These are phyloP conservation scores for Malthinus seriepunctatus DNA, from an alignment of 2,888 invertebrate genomes.

Conservation along the genomic window DNA sequence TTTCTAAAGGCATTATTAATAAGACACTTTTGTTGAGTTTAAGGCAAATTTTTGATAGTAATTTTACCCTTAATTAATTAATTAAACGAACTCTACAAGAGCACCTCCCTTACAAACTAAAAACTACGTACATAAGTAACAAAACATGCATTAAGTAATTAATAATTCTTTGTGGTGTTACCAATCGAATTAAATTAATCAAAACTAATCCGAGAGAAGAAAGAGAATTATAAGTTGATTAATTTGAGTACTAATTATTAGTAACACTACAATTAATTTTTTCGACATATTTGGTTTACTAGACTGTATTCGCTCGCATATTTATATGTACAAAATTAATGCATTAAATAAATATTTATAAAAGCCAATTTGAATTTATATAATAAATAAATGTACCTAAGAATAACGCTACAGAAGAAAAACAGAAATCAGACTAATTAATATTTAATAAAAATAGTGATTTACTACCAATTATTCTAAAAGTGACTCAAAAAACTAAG, in stretches of 20 bases:
- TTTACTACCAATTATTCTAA: constrained; percentile 8
- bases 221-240: not conserved
- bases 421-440: constrained; percentile 13
- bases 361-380: not conserved
- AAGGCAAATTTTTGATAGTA: constrained; percentile 25
- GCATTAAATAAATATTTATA: constrained; percentile 23
- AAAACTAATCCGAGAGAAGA: not conserved
- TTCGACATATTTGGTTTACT: constrained; percentile 52
- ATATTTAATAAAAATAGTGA: constrained; percentile 10
- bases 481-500: not conserved
- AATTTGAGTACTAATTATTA: not conserved
- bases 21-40: constrained; percentile 27
- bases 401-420: constrained; percentile 6
- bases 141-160: constrained; percentile 4
- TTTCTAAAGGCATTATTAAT: constrained; percentile 41
- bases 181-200: not conserved
- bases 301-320: constrained; percentile 49
- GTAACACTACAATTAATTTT: constrained; percentile 7
- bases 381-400: too few species aligned
- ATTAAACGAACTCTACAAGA: constrained; percentile 18
- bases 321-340: constrained; percentile 23
- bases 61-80: constrained; percentile 9
- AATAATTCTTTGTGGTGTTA: not conserved
- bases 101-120: constrained; percentile 5
- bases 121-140: not conserved